Percentiles rank a stretch among this genome's conserved stretches.
Conservation (phyloP, 2,888 invertebrate species). For the Tubiluchus corallicola region DNA sequence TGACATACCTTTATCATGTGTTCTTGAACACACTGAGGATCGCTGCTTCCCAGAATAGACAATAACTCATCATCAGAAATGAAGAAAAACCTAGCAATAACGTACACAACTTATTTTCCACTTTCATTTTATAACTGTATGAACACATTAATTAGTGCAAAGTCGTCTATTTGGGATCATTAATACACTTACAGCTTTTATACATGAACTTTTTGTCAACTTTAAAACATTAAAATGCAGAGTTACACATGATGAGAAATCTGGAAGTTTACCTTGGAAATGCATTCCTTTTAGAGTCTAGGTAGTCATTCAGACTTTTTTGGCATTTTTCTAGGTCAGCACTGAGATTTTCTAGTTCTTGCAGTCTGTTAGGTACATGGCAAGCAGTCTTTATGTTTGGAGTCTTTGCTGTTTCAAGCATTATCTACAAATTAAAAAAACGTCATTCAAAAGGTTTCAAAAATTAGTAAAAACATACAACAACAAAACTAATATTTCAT, state of each 20-base stretch:
- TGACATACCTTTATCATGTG: constrained; percentile 82
- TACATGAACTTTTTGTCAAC: no score
- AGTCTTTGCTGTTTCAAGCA: constrained; percentile 61
- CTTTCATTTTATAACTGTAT: no score
- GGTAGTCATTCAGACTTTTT: constrained; percentile 72
- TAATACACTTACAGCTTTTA: no score
- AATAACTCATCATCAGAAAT: constrained; percentile 80
- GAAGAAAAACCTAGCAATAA: constrained; percentile 81
- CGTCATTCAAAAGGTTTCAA: no score
- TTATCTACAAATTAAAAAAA: constrained; percentile 38
- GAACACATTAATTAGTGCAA: no score
- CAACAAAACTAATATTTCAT: no score
- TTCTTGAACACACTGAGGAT: constrained; percentile 65
- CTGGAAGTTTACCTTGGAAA: no score
- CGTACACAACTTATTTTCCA: no score
- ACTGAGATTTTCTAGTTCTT: constrained; percentile 52
- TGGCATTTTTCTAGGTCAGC: constrained; percentile 66
- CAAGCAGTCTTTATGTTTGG: constrained; percentile 63
- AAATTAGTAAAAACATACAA: no score
- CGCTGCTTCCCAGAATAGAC: constrained; percentile 67
- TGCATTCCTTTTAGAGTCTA: constrained; percentile 64
- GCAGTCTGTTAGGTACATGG: constrained; percentile 46
- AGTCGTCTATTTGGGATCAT: no score
- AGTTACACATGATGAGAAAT: no score
- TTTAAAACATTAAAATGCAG: no score